These are phyloP conservation scores for Idris sp. DNA, from an alignment of 1,140 invertebrate species.

Conservation along the genomic window DNA sequence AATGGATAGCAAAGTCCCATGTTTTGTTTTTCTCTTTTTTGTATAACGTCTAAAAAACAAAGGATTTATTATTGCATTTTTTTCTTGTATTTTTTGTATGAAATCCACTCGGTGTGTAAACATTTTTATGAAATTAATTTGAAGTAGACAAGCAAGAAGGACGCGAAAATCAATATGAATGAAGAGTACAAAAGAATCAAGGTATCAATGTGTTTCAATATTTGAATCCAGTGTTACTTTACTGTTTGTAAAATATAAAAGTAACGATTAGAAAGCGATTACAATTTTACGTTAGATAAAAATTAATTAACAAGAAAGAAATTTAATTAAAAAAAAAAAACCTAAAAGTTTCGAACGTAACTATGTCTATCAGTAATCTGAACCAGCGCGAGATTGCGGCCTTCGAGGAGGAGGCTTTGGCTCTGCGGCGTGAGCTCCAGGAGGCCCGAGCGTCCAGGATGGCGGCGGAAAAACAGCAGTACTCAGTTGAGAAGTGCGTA, in stretches of 20 bases:
- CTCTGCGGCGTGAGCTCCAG: constrained; percentile 74
- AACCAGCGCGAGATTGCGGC: constrained; percentile 74
- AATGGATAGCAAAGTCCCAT: too few species aligned
- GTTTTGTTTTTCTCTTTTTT: too few species aligned
- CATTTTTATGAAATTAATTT: constrained; percentile 59
- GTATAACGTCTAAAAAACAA: too few species aligned
- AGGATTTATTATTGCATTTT: constrained; percentile 43
- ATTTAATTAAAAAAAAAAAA: too few species aligned
- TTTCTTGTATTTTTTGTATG: too few species aligned
- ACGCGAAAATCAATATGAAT: constrained; percentile 49
- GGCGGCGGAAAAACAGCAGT: constrained; percentile 67
- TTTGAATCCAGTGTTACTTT: constrained; percentile 43
- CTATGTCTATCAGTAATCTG: constrained; percentile 67
- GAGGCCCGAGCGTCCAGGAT: constrained; percentile 73
- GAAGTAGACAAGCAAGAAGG: constrained; percentile 45
- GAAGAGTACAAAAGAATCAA: constrained; percentile 48
- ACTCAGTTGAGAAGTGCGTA: constrained; percentile 72
- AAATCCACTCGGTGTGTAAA: constrained; percentile 37
- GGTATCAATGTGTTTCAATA: constrained; percentile 55
- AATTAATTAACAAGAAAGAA: too few species aligned
- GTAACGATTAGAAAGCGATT: too few species aligned
- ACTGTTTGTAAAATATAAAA: constrained; percentile 42
- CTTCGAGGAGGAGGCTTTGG: constrained; percentile 76
- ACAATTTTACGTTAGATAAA: too few species aligned
- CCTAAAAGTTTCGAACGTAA: constrained; percentile 1